Conservation (phyloP, 2,797 vertebrate genomes). For the Hoplostethus mediterraneus region DNA sequence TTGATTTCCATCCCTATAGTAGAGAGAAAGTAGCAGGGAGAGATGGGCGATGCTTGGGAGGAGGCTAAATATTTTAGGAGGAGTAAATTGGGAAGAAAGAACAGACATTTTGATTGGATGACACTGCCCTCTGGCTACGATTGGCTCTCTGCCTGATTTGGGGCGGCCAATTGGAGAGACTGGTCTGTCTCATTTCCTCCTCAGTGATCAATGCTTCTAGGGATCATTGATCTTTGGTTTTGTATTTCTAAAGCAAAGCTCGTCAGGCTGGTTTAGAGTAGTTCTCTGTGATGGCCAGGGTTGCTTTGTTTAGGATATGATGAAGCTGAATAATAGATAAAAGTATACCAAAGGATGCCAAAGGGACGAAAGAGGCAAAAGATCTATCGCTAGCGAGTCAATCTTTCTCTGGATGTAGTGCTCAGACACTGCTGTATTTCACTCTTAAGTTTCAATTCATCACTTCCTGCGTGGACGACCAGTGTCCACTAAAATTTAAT, state of each 20-base stretch:
- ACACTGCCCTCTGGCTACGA: constrained; percentile 17
- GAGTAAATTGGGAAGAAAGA: constrained; percentile 44
- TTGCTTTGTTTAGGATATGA: background rate
- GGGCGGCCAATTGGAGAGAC: background rate
- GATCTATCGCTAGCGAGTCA: no score
- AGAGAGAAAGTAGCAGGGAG: background rate
- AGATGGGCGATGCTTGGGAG: background rate
- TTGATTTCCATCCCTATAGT: constrained; percentile 51
- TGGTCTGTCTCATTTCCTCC: constrained; percentile 21
- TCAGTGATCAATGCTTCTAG: background rate
- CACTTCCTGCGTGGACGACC: no score
- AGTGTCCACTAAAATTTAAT: no score
- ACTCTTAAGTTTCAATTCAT: no score
- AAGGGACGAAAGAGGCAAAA: no score
- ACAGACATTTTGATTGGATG: constrained; percentile 43
- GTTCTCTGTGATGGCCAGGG: background rate
- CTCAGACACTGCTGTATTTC: no score
- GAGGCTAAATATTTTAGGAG: constrained; percentile 60
- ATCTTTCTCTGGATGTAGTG: no score
- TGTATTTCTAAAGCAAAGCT: no score
- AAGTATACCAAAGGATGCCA: no score
- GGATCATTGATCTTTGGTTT: constrained; percentile 16
- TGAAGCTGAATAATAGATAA: no score
- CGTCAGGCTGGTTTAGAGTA: background rate
- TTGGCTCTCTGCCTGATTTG: constrained; percentile 18